phyloP scores from a whole-genome alignment of 2,888 invertebrate genomes.

The Hyppa rectilinea region DNA sequence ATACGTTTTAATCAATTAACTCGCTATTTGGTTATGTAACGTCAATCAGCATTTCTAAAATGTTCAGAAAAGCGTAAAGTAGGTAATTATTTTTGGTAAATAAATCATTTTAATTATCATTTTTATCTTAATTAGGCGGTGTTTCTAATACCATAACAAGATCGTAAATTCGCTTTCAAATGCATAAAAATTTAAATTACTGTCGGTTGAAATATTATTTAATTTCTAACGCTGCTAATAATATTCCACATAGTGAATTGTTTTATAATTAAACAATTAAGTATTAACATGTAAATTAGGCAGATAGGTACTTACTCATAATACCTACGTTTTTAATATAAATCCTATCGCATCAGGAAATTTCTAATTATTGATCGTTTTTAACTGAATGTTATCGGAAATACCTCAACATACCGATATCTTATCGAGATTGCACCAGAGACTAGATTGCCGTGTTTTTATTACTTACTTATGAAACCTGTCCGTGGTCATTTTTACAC shows the following conservation, averaged over 20 bases:
- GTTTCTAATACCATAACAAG: conserved; percentile 9
- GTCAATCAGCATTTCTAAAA: conserved; percentile 17
- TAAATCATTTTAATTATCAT: conserved; percentile 32
- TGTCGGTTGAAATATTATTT: background rate
- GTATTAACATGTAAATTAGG: background rate
- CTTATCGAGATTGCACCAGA: conserved; percentile 59
- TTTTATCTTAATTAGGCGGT: conserved; percentile 32
- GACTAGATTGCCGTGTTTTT: conserved; percentile 51
- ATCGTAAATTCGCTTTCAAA: conserved; percentile 30
- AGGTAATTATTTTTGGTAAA: background rate
- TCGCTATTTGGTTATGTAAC: conserved; percentile 3
- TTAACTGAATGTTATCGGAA: conserved; percentile 50
- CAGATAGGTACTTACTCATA: background rate
- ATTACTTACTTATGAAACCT: conserved; percentile 92
- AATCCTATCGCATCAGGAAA: conserved; percentile 22
- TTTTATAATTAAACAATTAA: background rate
- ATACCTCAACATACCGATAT: conserved; percentile 43
- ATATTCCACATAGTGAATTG: background rate
- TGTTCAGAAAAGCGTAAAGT: conserved; percentile 46
- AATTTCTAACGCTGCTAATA: background rate
- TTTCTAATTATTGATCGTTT: conserved; percentile 43
- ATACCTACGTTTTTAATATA: background rate
- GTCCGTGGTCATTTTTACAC: conserved; percentile 90
- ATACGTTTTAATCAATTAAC: background rate
- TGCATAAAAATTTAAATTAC: conserved; percentile 8